phyloP scores from a whole-genome alignment of 1,140 invertebrate species.

The Bombus sibiricus region DNA sequence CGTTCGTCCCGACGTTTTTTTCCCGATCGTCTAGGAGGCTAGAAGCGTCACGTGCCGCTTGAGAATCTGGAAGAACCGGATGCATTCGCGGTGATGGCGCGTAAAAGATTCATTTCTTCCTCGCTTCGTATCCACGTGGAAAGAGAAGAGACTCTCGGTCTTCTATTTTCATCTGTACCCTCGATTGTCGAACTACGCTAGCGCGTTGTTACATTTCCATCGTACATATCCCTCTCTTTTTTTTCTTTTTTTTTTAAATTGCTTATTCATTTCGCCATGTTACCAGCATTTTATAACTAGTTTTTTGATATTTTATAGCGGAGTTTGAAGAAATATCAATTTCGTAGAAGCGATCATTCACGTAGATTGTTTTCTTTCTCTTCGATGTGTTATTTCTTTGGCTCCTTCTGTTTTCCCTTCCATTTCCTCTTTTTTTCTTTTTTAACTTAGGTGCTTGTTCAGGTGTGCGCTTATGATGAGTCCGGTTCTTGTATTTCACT shows the following conservation, averaged over 20 bases:
- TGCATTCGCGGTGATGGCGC: slow-evolving; percentile 71
- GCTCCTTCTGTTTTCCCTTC: neutral
- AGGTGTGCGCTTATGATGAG: neutral
- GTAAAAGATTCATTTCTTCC: slow-evolving; percentile 76
- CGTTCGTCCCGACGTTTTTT: slow-evolving; percentile 43
- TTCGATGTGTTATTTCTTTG: neutral
- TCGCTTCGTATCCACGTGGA: slow-evolving; percentile 55
- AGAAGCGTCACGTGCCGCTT: slow-evolving; percentile 40
- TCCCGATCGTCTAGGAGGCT: slow-evolving; percentile 44
- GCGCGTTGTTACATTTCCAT: neutral
- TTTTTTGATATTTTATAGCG: neutral
- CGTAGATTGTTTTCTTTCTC: neutral
- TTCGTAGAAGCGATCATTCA: neutral
- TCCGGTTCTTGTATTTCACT: neutral
- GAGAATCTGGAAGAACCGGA: slow-evolving; percentile 69
- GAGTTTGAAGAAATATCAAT: slow-evolving; percentile 13
- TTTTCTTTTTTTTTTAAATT: too few relatives aligned
- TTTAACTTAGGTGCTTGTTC: neutral
- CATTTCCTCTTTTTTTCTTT: neutral
- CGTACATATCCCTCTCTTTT: accelerated
- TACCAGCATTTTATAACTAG: neutral
- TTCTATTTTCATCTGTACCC: slow-evolving; percentile 42
- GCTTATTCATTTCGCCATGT: neutral
- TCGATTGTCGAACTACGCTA: neutral
- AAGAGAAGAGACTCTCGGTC: neutral